Base-by-base conservation (phyloP, 2,888 invertebrate species). In the Agrypnus murinus region DNA sequence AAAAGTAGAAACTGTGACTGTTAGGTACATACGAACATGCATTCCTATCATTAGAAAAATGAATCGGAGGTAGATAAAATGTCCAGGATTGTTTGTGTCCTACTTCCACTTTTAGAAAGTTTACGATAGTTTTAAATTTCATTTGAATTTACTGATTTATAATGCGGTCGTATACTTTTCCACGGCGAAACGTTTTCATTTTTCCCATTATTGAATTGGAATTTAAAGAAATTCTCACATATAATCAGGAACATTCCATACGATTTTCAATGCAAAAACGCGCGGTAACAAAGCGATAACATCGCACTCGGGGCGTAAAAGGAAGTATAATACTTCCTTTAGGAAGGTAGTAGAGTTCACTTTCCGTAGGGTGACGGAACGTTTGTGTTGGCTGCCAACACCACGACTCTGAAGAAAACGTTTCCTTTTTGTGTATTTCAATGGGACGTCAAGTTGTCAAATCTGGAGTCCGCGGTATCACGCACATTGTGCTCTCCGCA, bases 381-480 rank as follows among this genome's bases (percentile, higher is more conserved):
- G 74, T 75, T 77, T 77, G 76, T 78, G 77, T 78, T 75, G 76
- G 74, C 79, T 81, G 81, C 78, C 81, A 81, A 77, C 78, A 77
- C 77, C 81, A 80, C 77, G 74, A 76, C 76, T 77, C 77, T 72
- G 76, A 77, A 78, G 79, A 79, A 81, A 80, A 80, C 80, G 79
- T 81, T 81, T 80, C 77, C 79, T 80, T 79, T 79, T 75, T 79
- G 74, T 77, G 74, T 78, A 78, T 81, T 80, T 80, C 80, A 81
- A 79, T 81, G 78, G 78, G 77, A 80, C 79, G 79, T 80, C 80
- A 80, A 80, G 80, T 80, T 80, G 80, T 81, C 80, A 80, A 80
- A 79, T 79, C 75, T 77, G 69, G 77, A 74, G 71, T 69, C 73
- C 74, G 77, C 71, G 74, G 74, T 75, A 76, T 78, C 78, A 77